Base-by-base conservation (phyloP, 2,113 vertebrate species). In the Lota lota region DNA sequence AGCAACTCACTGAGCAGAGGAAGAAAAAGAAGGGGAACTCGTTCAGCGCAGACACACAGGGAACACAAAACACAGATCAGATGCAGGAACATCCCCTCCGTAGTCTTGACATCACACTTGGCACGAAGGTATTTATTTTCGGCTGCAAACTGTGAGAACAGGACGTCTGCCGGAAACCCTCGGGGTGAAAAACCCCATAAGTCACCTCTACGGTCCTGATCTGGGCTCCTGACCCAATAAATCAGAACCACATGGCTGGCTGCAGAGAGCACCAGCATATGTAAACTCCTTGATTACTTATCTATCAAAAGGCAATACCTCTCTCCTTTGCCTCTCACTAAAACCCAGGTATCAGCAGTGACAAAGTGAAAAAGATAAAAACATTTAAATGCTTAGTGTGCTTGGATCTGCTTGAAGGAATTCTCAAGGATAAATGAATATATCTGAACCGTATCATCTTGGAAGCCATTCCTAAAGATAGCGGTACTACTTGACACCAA, bases 181-280 rank as follows among this genome's bases (percentile, higher is more conserved):
- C 75, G 67, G 70, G 77, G 67, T 40, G 51, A 67, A 72, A 61
- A 36, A 58, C 53, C 36, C 12, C 53, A 76, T 84, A 81, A 83
- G 80, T 80, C 79, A 73, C 59, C 40, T n/a, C 36, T 73, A 20
- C 4, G 18, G 60, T 66, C 57, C 21, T 53, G 60, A 73, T 70
- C 50, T 16, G 4, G 73, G 36, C 60, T 21, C 61, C 66, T 79
- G 66, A 72, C 78, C 75, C 80, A 59, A 63, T 50, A 74, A 76
- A 82, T 47, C 72, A 75, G 61, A 87, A 79, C 76, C 79, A 83
- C 70, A 84, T 77, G 67, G 70, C 22, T 61, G 64, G 22, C 58
- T 73, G 64, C n/a, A 56, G 73, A 68, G 64, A 69, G 58, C 28
- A 66, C 61, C 69, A 57, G 47, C 15, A 22, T 15, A 53, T 47